Conservation (phyloP, 2,888 invertebrate species). For the Anorthoa munda region DNA sequence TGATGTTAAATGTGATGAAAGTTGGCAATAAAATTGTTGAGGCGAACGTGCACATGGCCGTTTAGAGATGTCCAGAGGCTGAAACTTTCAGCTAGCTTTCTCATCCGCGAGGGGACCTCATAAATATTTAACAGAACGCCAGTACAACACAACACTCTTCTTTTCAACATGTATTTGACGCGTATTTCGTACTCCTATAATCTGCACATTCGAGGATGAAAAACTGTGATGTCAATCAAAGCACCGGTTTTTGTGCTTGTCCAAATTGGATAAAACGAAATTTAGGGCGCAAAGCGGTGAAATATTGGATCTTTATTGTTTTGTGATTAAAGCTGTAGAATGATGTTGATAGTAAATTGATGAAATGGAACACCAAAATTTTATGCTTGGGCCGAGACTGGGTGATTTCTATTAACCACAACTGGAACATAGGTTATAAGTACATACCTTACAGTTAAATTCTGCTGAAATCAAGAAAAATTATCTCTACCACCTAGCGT, state of each 20-base stretch:
- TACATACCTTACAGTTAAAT: too few relatives aligned
- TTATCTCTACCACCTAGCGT: neutral
- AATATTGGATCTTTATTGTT: slow-evolving; percentile 23
- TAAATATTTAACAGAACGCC: slow-evolving; percentile 80
- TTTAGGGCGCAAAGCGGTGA: slow-evolving; percentile 21
- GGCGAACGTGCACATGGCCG: slow-evolving; percentile 66
- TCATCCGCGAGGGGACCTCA: slow-evolving; percentile 72
- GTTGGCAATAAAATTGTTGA: slow-evolving; percentile 74
- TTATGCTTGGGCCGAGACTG: neutral
- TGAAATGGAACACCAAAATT: neutral
- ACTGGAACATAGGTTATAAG: too few relatives aligned
- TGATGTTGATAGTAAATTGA: neutral
- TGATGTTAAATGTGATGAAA: slow-evolving; percentile 69
- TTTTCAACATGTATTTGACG: slow-evolving; percentile 68
- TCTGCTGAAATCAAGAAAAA: too few relatives aligned
- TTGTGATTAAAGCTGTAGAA: neutral
- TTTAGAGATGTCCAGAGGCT: slow-evolving; percentile 74
- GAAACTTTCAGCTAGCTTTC: slow-evolving; percentile 78
- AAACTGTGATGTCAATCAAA: slow-evolving; percentile 62
- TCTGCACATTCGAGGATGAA: slow-evolving; percentile 65
- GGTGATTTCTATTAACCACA: too few relatives aligned
- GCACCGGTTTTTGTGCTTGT: slow-evolving; percentile 28
- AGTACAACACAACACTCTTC: slow-evolving; percentile 75
- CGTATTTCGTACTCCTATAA: slow-evolving; percentile 68
- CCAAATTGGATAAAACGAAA: slow-evolving; percentile 48